Conservation (phyloP, 2,888 invertebrate species). For the Galerucella nymphaeae region DNA sequence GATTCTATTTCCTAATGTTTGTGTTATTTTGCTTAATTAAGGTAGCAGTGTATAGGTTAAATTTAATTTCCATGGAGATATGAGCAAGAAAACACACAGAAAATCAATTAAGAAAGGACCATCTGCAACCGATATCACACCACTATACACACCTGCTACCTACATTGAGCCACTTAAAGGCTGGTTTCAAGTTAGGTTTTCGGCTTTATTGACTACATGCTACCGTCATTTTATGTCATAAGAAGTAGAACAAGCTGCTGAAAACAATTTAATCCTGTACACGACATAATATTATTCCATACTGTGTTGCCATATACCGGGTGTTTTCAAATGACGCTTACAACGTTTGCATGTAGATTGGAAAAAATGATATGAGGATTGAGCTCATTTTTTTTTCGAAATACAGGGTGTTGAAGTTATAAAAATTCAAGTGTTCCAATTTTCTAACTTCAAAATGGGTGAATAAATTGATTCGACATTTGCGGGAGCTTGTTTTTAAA, state of each 20-base stretch:
- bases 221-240: constrained; percentile 48
- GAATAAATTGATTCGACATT: no score
- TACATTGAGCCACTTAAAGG: constrained; percentile 53
- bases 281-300: not conserved
- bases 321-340: no score
- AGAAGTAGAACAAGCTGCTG: constrained; percentile 25
- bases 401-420: no score
- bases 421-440: no score
- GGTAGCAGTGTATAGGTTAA: not conserved
- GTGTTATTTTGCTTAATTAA: not conserved
- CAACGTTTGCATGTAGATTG: no score
- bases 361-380: no score
- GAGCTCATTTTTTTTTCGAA: no score
- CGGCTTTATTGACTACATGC: constrained; percentile 50
- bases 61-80: constrained; percentile 28
- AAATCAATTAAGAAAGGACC: constrained; percentile 56
- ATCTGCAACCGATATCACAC: constrained; percentile 58
- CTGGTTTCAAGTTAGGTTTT: constrained; percentile 50
- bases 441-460: no score
- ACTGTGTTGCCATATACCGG: not conserved
- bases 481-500: no score
- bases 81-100: constrained; percentile 47
- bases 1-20: not conserved
- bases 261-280: not conserved
- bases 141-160: constrained; percentile 53